Evolutionary conservation across 2,113 vertebrate species (phyloP).

Genomic region (Phainopepla nitens): DNA sequence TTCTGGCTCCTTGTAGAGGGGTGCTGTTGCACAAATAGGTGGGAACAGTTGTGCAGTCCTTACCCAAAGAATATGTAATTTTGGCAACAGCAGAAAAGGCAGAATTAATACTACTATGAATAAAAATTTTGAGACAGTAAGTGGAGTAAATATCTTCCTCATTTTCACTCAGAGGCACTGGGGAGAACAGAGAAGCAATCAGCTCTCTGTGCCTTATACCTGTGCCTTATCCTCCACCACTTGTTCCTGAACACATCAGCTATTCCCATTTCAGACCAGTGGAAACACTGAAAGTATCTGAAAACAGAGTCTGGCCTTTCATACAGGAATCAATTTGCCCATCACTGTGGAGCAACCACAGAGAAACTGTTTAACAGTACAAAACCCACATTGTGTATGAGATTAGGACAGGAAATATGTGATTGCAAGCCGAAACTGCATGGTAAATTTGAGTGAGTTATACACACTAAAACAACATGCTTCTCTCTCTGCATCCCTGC

Average conservation of each 20-base stretch:
- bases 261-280: neutral
- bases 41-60: neutral
- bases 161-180: neutral
- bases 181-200: neutral
- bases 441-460: slow-evolving; percentile 46
- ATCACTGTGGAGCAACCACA: neutral
- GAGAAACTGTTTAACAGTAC: slow-evolving; percentile 7
- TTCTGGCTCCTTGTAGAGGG: neutral
- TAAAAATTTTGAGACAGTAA: neutral
- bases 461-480: slow-evolving; percentile 9
- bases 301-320: neutral
- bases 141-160: neutral
- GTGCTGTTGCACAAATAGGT: neutral
- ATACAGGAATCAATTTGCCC: neutral
- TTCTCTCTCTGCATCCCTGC: neutral
- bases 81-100: neutral
- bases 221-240: neutral
- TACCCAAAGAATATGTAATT: neutral
- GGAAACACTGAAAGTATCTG: neutral
- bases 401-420: slow-evolving; percentile 52
- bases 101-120: neutral
- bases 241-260: neutral
- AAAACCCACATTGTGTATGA: slow-evolving; percentile 35
- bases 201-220: neutral
- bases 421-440: slow-evolving; percentile 51